phyloP scores from a whole-genome alignment of 2,113 vertebrate genomes.

The Microcebus ravelobensis region DNA sequence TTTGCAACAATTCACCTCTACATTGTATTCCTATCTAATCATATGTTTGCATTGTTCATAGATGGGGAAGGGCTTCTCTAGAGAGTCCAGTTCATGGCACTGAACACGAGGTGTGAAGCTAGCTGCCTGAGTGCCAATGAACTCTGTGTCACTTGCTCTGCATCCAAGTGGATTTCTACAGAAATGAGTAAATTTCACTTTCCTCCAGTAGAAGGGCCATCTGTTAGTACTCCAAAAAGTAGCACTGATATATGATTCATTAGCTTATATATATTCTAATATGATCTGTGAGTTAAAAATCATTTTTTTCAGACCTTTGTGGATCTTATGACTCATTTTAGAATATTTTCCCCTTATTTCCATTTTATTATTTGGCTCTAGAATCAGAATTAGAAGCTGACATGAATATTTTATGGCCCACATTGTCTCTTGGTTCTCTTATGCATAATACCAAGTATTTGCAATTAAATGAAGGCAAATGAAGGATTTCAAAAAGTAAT shows the following conservation, averaged over 20 bases:
- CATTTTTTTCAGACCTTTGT: conserved; percentile 58
- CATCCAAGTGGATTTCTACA: conserved; percentile 5
- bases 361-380: conserved; percentile 65
- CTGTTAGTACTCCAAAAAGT: conserved; percentile 53
- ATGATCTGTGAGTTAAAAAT: conserved; percentile 54
- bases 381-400: conserved; percentile 67
- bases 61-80: neutral
- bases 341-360: conserved; percentile 60
- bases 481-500: conserved; percentile 45
- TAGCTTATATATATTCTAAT: conserved; percentile 68
- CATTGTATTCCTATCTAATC: neutral
- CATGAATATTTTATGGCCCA: conserved; percentile 64
- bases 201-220: conserved; percentile 48
- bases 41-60: neutral
- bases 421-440: conserved; percentile 48
- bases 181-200: conserved; percentile 21
- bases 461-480: conserved; percentile 68
- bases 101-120: neutral
- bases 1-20: neutral
- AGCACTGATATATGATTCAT: conserved; percentile 74
- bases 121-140: neutral
- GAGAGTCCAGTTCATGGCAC: neutral
- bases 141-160: neutral
- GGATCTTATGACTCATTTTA: conserved; percentile 70
- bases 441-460: conserved; percentile 31